Evolutionary conservation across 2,113 vertebrate species (phyloP).

Genomic region (Bujurquina vittata): DNA sequence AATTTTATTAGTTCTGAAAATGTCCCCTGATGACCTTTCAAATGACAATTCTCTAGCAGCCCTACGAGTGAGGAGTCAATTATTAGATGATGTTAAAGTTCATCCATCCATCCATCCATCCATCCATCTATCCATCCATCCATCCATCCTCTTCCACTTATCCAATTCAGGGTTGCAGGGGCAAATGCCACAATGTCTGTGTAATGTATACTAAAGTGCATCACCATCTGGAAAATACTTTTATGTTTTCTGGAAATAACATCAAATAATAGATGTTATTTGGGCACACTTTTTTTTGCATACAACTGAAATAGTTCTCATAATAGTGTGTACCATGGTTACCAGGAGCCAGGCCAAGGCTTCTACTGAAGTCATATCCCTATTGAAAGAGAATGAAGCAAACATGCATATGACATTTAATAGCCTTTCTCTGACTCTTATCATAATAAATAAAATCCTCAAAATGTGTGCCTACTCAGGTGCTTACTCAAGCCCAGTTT

Average conservation of each 20-base stretch:
- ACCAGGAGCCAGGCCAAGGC: not conserved
- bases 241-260: not conserved
- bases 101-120: too few species aligned
- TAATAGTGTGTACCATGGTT: not conserved
- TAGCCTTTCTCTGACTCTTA: not conserved
- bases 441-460: slow-evolving; percentile 20
- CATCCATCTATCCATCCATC: too few species aligned
- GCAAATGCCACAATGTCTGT: not conserved
- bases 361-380: slow-evolving; percentile 14
- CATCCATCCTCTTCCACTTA: not conserved
- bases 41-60: too few species aligned
- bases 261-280: not conserved
- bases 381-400: not conserved
- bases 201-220: not conserved
- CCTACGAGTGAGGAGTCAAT: too few species aligned
- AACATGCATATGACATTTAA: not conserved
- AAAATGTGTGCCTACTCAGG: not conserved
- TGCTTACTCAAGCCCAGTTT: not conserved
- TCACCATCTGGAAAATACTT: not conserved
- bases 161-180: not conserved
- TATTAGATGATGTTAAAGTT: not conserved
- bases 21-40: too few species aligned
- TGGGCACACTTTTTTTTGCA: not conserved
- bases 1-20: too few species aligned
- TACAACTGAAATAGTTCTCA: not conserved